Base-by-base conservation (phyloP, 2,797 vertebrate species). In the Eulemur albifrons region DNA sequence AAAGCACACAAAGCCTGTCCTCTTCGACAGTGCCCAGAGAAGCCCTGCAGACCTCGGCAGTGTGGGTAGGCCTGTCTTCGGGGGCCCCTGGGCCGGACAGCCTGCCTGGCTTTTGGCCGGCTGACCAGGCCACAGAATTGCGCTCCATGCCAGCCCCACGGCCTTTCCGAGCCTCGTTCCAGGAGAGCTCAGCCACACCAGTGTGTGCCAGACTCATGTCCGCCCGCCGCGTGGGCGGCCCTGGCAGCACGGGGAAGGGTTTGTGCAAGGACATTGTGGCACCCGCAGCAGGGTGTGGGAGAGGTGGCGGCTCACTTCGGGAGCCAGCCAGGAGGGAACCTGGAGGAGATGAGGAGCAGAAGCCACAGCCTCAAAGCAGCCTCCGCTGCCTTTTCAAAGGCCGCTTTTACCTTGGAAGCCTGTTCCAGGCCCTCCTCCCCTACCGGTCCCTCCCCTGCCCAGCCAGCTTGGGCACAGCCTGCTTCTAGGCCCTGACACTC, bases 191-290 rank as follows among this genome's bases (percentile, higher is more conserved):
- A 54, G 90, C 85, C 65, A 72, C 61, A 23, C 79, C 63, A 32
- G 38, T 20, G 63, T 59, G 35, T 83, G 81, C 77, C 86, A 86
- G 52, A 57, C 63, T 25, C 80, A 23, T 1, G 77, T 79, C 89
- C 1, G 3, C 92, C 89, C 59, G 81, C 52, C 2, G 6, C 2
- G 50, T 96, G 92, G 93, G 91, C 21, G 1, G 90, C 80, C 82
- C 50, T 79, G 88, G 88, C 82, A 77, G 40, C 43, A 45, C 0
- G 0, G 70, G 81, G 81, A 52, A 84, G 72, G 45, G 72, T 95
- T 91, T 94, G 87, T 81, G 52, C 76, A 52, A 95, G 81, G 90
- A 90, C 52, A 61, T 1, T 14, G 85, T 67, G 59, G 83, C 65
- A 84, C 79, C 88, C 2, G 0, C 35, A 17, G 43, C 54, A 85